phyloP scores from a whole-genome alignment of 2,113 vertebrate species.

The Rhea pennata region DNA sequence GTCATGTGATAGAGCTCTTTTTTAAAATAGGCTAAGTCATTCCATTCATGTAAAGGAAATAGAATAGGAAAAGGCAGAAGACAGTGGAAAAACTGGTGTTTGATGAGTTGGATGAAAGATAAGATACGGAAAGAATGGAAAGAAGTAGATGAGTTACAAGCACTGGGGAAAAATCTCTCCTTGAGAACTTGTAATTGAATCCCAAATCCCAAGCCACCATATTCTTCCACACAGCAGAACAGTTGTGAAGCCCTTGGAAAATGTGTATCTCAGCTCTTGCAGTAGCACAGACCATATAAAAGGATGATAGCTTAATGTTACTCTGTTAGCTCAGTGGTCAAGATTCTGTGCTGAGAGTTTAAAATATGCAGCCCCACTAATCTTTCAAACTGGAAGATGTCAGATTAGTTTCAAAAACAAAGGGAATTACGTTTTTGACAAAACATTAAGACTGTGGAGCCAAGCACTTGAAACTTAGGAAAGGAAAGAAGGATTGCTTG shows the following conservation, averaged over 20 bases:
- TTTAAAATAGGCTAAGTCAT: neutral
- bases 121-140: neutral
- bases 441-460: neutral
- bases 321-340: neutral
- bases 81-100: neutral
- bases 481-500: neutral
- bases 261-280: neutral
- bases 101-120: neutral
- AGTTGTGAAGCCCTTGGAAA: neutral
- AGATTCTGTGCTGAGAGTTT: neutral
- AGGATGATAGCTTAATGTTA: neutral
- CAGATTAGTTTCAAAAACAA: neutral
- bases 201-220: accelerated
- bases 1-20: neutral
- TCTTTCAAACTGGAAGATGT: neutral
- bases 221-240: neutral
- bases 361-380: accelerated
- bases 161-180: neutral
- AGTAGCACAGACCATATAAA: neutral
- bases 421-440: neutral
- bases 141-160: neutral
- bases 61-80: neutral
- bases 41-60: neutral
- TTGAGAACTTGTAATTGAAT: neutral
- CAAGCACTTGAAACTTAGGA: neutral